Conservation (phyloP, 1,140 invertebrate genomes). For the Eurosta solidaginis region DNA sequence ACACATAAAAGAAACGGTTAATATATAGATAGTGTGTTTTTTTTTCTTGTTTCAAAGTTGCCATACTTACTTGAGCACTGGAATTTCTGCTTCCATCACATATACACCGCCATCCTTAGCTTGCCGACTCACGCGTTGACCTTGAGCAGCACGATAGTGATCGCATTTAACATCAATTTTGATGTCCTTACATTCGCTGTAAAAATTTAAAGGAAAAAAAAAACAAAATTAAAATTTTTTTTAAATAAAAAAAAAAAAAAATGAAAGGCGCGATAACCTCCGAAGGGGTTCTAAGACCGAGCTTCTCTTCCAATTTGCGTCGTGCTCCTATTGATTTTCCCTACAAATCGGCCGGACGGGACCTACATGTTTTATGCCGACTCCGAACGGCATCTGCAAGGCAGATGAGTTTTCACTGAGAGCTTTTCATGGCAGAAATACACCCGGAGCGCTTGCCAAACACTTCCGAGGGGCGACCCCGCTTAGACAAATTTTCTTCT, state of each 20-base stretch:
- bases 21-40: background rate
- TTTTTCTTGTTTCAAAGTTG: background rate
- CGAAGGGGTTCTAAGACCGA: no score
- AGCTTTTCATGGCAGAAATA: no score
- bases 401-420: no score
- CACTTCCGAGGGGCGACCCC: no score
- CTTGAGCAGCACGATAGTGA: conserved; percentile 64
- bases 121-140: conserved; percentile 67
- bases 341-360: no score
- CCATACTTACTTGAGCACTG: conserved; percentile 77
- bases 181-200: conserved; percentile 83
- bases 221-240: no score
- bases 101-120: conserved; percentile 76
- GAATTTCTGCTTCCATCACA: conserved; percentile 76
- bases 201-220: conserved; percentile 49
- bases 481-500: no score
- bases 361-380: no score
- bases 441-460: no score
- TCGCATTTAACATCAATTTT: conserved; percentile 89
- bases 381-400: no score
- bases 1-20: background rate
- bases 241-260: conserved; percentile 56
- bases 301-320: no score
- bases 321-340: no score
- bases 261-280: background rate